Conservation (phyloP, 23 tunicate genomes). For the Ascidia mentula region DNA sequence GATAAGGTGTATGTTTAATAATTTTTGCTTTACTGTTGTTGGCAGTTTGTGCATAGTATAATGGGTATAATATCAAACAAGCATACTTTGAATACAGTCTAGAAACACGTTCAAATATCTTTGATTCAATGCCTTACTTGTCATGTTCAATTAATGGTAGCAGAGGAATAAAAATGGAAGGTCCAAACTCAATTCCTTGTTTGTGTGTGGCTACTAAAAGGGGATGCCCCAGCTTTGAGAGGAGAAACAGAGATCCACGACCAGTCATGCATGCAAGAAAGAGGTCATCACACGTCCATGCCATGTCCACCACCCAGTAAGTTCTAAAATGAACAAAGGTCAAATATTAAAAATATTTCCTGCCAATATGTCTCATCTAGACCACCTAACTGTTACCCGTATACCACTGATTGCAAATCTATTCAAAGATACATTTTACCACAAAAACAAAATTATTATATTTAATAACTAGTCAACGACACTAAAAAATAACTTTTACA, state of each 20-base stretch:
- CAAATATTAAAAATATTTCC: too few species aligned
- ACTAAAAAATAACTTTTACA: too few species aligned
- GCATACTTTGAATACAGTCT: too few species aligned
- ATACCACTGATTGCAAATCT: too few species aligned
- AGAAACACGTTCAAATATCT: too few species aligned
- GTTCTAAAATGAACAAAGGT: constrained; percentile 19
- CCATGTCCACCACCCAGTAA: constrained; percentile 65
- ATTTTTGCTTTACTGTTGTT: too few species aligned
- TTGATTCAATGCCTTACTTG: constrained; percentile 33
- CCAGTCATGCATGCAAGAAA: constrained; percentile 64
- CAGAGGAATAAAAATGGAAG: constrained; percentile 58
- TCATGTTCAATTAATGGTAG: constrained; percentile 48
- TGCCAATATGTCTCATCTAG: too few species aligned
- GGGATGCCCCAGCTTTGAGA: constrained; percentile 37
- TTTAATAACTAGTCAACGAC: too few species aligned
- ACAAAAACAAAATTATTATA: neutral
- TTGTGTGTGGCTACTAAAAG: constrained; percentile 32
- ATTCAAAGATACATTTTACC: too few species aligned
- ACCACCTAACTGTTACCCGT: too few species aligned
- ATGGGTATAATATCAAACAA: too few species aligned
- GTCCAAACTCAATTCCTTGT: constrained; percentile 47
- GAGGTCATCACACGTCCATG: constrained; percentile 71
- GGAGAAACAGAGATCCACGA: constrained; percentile 57
- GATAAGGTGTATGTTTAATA: neutral
- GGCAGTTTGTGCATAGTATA: too few species aligned